These are phyloP conservation scores for Nephila pilipes DNA, from an alignment of 1,140 invertebrate species.

Conservation along the genomic window DNA sequence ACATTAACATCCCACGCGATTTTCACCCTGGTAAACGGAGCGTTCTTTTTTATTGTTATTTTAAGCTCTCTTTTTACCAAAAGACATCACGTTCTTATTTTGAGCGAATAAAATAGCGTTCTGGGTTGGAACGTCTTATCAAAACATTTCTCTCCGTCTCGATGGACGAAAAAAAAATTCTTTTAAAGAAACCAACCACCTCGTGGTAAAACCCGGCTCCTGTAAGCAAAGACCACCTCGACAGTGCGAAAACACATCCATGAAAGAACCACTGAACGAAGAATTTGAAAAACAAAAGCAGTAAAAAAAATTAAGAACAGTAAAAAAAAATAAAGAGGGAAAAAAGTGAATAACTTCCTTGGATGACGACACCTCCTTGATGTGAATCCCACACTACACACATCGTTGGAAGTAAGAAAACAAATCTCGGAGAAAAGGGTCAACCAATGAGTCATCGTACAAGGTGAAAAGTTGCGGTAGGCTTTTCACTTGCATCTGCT, in stretches of 20 bases:
- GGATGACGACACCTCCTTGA: conserved; percentile 62
- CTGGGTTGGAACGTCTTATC: conserved; percentile 13
- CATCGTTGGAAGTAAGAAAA: conserved; percentile 33
- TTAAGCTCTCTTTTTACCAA: neutral
- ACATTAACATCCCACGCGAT: conserved; percentile 30
- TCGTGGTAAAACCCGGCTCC: conserved; percentile 24
- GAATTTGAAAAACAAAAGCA: conserved; percentile 31
- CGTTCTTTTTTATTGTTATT: no score
- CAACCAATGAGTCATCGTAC: conserved; percentile 64
- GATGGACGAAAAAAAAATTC: neutral
- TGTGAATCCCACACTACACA: conserved; percentile 68
- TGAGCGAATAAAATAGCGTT: conserved; percentile 55
- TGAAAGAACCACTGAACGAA: conserved; percentile 18
- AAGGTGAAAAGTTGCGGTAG: conserved; percentile 67
- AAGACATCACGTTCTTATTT: conserved; percentile 13
- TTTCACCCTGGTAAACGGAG: conserved; percentile 30
- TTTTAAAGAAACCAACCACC: conserved; percentile 37
- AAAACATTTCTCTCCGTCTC: conserved; percentile 56
- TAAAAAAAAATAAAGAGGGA: neutral
- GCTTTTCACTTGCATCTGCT: conserved; percentile 60
- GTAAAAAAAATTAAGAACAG: neutral
- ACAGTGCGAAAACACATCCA: conserved; percentile 12
- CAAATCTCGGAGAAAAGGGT: conserved; percentile 54
- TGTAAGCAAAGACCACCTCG: conserved; percentile 30
- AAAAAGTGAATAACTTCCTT: conserved; percentile 61